phyloP scores from a whole-genome alignment of 2,113 vertebrate species.

The Oreocharis arfaki region DNA sequence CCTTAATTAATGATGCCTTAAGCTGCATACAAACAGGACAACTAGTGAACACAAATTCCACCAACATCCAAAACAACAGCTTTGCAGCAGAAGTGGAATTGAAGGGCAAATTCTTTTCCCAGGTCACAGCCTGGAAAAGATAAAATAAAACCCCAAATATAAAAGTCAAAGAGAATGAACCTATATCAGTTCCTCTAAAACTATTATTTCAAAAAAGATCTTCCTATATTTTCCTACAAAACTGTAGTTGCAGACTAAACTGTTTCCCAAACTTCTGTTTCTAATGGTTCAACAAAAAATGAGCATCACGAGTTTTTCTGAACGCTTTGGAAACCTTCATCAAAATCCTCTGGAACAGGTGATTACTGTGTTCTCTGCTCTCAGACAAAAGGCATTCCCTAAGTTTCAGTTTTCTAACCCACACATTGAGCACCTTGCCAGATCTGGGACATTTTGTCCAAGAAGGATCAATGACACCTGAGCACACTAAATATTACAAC shows the following conservation, averaged over 20 bases:
- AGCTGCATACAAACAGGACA: neutral
- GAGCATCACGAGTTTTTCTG: neutral
- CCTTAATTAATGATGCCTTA: neutral
- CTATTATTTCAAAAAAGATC: neutral
- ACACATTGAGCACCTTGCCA: neutral
- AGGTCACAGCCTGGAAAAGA: neutral
- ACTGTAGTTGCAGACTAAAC: neutral
- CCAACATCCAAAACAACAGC: neutral
- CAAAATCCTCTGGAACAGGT: neutral
- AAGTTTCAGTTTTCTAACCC: neutral
- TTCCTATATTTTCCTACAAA: neutral
- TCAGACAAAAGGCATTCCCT: neutral
- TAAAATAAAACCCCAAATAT: neutral
- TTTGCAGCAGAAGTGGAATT: neutral
- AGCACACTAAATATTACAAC: neutral
- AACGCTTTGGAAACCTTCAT: fast-evolving
- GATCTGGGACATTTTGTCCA: neutral
- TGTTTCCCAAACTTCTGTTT: neutral
- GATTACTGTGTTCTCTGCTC: fast-evolving
- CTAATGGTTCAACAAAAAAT: neutral
- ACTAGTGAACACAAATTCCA: neutral
- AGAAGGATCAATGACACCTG: neutral
- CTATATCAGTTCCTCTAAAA: neutral
- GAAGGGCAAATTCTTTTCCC: neutral
- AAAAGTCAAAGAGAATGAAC: neutral